Evolutionary conservation across 2,888 invertebrate species (phyloP), one percentile per base, ranked within the genome.

Genomic region (Xanthia togata): DNA sequence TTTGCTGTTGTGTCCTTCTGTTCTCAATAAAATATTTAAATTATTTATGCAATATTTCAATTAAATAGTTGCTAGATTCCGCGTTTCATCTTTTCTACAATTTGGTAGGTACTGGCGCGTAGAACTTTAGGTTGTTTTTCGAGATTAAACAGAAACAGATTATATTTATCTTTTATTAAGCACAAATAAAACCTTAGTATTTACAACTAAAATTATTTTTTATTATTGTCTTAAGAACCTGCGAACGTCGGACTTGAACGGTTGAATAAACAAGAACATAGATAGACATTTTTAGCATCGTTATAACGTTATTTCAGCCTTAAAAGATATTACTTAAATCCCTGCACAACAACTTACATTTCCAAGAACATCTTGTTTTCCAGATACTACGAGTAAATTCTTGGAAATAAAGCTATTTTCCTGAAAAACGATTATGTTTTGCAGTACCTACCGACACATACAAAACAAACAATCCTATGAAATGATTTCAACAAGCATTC

Each of bases 341-440:
- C 38, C 23, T 17, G 20, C 26, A 35, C 17, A 53, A 69, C 31
- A 31, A 65, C 44, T 38, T 41, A 73, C 1, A 38, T 60, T 65
- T 59, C 78, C n/a, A 41, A 50, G 65, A 81, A 74, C 17, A 57
- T 26, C 0, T 35, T 35, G 9, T 41, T 31, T 81, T 50, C 11
- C 14, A 26, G 38, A 50, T 67, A 50, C 20, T n/a, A 41, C 9
- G 31, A 50, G 14, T 31, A 14, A 2, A 59, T 73, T 67, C 31
- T 17, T 73, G n/a, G 38, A 67, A 55, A 50, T 57, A 26, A 63
- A 38, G 6, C n/a, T 31, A 60, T 73, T 55, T 60, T 62, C 38
- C n/a, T 38, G 23, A 80, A 67, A 53, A 73, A 55, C 11, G 0
- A 59, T 62, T 73, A 64, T 17, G 23, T 59, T 59, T 53, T 44